phyloP scores from a whole-genome alignment of 2,888 invertebrate genomes.

The Portevinia maculata region DNA sequence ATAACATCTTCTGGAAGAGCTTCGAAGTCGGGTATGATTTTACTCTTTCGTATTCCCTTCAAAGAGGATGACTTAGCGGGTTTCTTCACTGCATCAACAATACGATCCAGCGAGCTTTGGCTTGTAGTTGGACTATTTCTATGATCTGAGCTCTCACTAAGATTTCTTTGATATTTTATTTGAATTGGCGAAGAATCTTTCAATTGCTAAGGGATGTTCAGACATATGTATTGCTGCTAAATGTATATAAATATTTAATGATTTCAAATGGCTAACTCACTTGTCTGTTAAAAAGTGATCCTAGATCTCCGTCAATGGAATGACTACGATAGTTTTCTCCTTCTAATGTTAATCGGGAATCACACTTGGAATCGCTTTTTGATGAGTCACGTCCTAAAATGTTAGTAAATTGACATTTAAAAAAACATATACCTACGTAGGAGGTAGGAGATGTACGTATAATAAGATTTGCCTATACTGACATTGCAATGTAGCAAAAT shows the following conservation, averaged over 20 bases:
- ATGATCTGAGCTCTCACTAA: conserved; percentile 64
- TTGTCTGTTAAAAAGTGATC: conserved; percentile 60
- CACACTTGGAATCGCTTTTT: conserved; percentile 79
- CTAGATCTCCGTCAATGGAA: conserved; percentile 73
- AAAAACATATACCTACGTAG: too few species aligned
- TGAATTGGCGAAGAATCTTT: conserved; percentile 68
- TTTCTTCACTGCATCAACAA: conserved; percentile 67
- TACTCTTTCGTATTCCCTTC: conserved; percentile 74
- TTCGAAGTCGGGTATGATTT: conserved; percentile 79
- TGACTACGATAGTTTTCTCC: conserved; percentile 75
- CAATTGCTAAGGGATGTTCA: conserved; percentile 43
- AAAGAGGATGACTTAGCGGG: conserved; percentile 52
- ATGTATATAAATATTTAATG: too few species aligned
- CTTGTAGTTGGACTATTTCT: conserved; percentile 62
- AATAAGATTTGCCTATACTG: too few species aligned
- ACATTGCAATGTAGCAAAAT: too few species aligned
- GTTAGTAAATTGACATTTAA: background rate
- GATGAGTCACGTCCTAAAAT: conserved; percentile 80
- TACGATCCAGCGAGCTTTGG: conserved; percentile 53
- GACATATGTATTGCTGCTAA: too few species aligned
- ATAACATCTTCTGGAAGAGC: conserved; percentile 81
- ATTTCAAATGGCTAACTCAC: conserved; percentile 13
- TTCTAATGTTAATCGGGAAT: conserved; percentile 76
- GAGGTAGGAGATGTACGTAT: too few species aligned
- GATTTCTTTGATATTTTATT: conserved; percentile 54